A percentile compares a stretch with the other conserved stretches of the same genome.
Conservation (phyloP, 1,140 invertebrate genomes). For the Pogonognathellus flavescens region DNA sequence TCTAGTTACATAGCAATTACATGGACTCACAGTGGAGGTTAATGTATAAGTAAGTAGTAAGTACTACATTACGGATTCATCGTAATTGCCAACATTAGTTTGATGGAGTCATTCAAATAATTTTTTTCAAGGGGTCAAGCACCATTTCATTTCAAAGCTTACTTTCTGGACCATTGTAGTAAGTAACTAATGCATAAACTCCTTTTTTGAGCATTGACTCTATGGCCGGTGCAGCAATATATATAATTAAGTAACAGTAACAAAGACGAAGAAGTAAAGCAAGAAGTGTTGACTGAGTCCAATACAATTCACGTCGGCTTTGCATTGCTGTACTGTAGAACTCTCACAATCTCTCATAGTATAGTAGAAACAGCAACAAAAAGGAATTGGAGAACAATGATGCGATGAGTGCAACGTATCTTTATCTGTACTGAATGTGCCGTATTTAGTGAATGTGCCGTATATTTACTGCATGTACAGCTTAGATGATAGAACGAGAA, state of each 20-base stretch:
- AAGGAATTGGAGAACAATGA: slow-evolving; percentile 29
- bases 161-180: too few relatives aligned
- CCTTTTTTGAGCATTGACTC: too few relatives aligned
- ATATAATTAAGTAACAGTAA: background rate
- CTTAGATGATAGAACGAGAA: slow-evolving; percentile 6
- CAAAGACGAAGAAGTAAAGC: background rate
- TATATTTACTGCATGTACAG: background rate
- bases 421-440: background rate
- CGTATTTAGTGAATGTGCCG: too few relatives aligned
- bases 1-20: too few relatives aligned
- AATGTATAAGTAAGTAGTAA: background rate
- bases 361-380: background rate
- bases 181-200: too few relatives aligned
- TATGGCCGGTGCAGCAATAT: too few relatives aligned
- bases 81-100: background rate
- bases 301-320: background rate
- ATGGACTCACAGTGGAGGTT: too few relatives aligned
- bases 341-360: too few relatives aligned
- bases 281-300: background rate
- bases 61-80: background rate
- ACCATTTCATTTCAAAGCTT: background rate
- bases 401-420: slow-evolving; percentile 13
- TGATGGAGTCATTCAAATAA: background rate
- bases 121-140: slow-evolving; percentile 17
- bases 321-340: background rate